phyloP scores from a whole-genome alignment of 2,113 vertebrate genomes.

The Corydoras maculifer region DNA sequence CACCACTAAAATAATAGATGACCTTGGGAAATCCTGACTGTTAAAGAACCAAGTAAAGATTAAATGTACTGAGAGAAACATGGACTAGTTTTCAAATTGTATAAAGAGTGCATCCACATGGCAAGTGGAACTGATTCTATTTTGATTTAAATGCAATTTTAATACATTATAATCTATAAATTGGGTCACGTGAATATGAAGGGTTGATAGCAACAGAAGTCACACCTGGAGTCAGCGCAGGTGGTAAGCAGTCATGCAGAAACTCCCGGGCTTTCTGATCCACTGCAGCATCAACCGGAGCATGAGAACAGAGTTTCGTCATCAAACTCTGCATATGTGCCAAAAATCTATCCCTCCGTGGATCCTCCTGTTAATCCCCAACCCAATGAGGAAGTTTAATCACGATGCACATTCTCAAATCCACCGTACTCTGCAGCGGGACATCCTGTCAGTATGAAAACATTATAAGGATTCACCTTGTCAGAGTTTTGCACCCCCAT shows the following conservation, averaged over 20 bases:
- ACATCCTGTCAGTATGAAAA: not conserved
- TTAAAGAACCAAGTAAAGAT: too few relatives aligned
- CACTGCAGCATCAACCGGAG: slow-evolving; percentile 85
- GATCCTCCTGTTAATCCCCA: slow-evolving; percentile 56
- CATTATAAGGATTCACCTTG: slow-evolving; percentile 32
- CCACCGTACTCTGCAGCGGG: too few relatives aligned
- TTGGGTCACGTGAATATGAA: not conserved
- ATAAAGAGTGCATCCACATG: too few relatives aligned
- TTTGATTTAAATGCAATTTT: too few relatives aligned
- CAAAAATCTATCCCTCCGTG: slow-evolving; percentile 70
- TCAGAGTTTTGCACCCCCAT: slow-evolving; percentile 90
- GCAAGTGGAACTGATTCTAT: too few relatives aligned
- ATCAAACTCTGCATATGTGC: slow-evolving; percentile 71
- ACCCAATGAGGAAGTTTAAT: not conserved
- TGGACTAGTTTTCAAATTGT: too few relatives aligned
- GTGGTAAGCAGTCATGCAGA: slow-evolving; percentile 90
- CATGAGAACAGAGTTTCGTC: slow-evolving; percentile 72
- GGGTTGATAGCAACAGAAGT: not conserved
- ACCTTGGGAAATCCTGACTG: too few relatives aligned
- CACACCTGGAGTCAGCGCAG: slow-evolving; percentile 70
- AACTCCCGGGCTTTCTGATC: slow-evolving; percentile 87
- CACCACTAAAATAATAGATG: too few relatives aligned
- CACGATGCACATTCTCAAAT: too few relatives aligned
- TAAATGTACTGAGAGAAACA: too few relatives aligned
- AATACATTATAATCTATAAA: too few relatives aligned